Conservation (phyloP, 2,888 invertebrate genomes). For the Agrochola circellaris region DNA sequence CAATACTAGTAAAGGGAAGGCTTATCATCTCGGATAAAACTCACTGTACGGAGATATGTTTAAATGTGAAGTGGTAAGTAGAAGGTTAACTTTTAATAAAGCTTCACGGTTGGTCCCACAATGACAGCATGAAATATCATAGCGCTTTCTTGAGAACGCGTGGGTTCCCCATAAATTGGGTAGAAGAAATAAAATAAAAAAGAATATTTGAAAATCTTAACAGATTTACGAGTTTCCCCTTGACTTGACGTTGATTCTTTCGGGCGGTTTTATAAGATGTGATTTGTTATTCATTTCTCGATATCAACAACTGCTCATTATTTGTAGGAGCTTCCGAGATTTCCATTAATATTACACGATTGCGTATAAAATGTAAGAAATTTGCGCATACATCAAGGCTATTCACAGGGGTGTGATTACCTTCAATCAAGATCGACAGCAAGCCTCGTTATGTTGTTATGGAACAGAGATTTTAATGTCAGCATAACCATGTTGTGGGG, state of each 20-base stretch:
- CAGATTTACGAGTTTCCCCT: conserved; percentile 69
- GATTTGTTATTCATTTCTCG: conserved; percentile 58
- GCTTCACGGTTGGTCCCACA: conserved; percentile 77
- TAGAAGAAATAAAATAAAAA: conserved; percentile 68
- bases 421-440: conserved; percentile 22
- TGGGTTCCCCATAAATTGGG: conserved; percentile 74
- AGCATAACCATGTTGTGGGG: conserved; percentile 28
- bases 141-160: conserved; percentile 76
- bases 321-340: not conserved
- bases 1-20: conserved; percentile 21
- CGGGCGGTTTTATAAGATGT: conserved; percentile 44
- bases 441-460: conserved; percentile 11
- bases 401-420: conserved; percentile 28
- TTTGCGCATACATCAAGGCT: conserved; percentile 10
- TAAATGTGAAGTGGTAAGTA: conserved; percentile 49
- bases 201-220: conserved; percentile 69
- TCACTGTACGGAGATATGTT: conserved; percentile 27
- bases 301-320: conserved; percentile 48
- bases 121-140: conserved; percentile 81
- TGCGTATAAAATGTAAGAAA: conserved; percentile 4
- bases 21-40: conserved; percentile 37
- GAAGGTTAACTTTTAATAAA: conserved; percentile 77
- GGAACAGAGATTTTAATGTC: conserved; percentile 41
- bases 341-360: conserved; percentile 5
- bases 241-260: conserved; percentile 43